Base-by-base conservation (phyloP, 2,113 vertebrate species). In the Helogale parvula region DNA sequence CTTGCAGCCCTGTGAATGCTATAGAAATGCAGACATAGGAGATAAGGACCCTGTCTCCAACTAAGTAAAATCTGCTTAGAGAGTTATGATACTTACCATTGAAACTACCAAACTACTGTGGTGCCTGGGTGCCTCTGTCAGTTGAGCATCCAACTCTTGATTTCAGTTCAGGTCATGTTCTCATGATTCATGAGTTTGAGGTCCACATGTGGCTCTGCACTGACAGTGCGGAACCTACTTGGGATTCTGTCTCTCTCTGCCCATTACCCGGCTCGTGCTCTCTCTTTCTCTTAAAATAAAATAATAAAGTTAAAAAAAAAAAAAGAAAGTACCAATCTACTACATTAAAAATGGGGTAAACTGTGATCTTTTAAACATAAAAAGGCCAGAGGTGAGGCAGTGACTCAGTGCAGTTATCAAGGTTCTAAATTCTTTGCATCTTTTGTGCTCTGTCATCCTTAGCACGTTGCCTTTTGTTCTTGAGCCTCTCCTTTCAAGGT, bases 51-150 rank as follows among this genome's bases (percentile, higher is more conserved):
- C 14, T 90, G 27, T 57, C 47, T 88, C 19, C 17, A 65, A 96
- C 14, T 38, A 33, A 16, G 45, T 54, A 87, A 81, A 76, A 90
- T 90, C 38, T 86, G 15, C 7, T 86, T 97, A 66, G 7, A 15
- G 25, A 92, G n/a, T 88, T 83, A 88, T 27, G 21, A 86, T 45
- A 74, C 12, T 90, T 90, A 45, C 86, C 27, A 35, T 90, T 86
- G 66, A 95, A 95, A 97, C 60, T 90, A 81, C 66, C 57, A 90
- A 77, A 95, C 95, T 63, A 68, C 74, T 50, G 57, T 7, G 57
- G 57, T 60, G 57, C 19, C 57, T 60, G 57, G 8, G 57, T 60
- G 57, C 57, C 57, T 60, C 57, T 21, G 57, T 60, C 57, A 60
- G 21, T 60, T 60, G 57, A 60, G 8, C 57, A 60, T 60, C 57